A percentile compares a stretch with the other conserved stretches of the same genome.
phyloP scores from a whole-genome alignment of 2,888 invertebrate genomes.

The Spisula subtruncata region DNA sequence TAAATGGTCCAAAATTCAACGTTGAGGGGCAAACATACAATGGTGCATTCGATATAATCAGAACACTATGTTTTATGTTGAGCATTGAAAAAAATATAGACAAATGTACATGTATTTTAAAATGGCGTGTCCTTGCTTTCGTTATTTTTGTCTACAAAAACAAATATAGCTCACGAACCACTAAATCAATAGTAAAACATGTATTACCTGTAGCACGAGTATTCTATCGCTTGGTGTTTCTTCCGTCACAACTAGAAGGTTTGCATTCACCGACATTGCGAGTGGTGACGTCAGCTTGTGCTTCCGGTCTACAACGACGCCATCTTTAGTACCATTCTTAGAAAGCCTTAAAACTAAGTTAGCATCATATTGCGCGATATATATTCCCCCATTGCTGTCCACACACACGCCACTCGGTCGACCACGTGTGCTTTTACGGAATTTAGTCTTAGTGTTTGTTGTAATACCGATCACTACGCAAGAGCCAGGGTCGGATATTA shows the following conservation, averaged over 20 bases:
- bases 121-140: background rate
- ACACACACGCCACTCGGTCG: constrained; percentile 73
- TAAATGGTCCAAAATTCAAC: background rate
- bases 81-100: background rate
- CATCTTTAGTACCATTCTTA: constrained; percentile 54
- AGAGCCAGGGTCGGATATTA: constrained; percentile 73
- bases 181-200: background rate
- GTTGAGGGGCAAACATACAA: background rate
- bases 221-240: constrained; percentile 74
- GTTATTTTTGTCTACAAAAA: no score
- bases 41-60: background rate
- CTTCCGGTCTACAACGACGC: constrained; percentile 56
- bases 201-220: constrained; percentile 66
- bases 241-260: constrained; percentile 69
- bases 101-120: background rate
- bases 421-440: constrained; percentile 65
- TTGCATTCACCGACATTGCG: constrained; percentile 56
- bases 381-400: constrained; percentile 63
- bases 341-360: constrained; percentile 65
- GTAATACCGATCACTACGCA: constrained; percentile 68
- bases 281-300: constrained; percentile 66
- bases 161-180: no score
- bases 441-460: constrained; percentile 60
- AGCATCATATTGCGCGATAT: constrained; percentile 71
- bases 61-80: no score